Conservation (phyloP, 2,888 invertebrate species). For the Cataglyphis cursor region DNA sequence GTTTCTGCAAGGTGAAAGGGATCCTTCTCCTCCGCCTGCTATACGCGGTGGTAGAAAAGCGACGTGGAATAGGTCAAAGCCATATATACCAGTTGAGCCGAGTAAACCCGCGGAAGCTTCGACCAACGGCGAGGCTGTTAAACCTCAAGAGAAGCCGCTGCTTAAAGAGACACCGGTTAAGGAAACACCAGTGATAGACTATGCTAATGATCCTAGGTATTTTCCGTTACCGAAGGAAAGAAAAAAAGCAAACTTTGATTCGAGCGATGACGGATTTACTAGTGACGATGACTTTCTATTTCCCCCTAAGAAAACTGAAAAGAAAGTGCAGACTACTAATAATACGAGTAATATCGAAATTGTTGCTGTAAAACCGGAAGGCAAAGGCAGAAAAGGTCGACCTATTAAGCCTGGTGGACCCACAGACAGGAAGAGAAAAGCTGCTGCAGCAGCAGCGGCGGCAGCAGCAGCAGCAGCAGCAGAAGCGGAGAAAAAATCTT, state of each 20-base stretch:
- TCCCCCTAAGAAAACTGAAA: conserved; percentile 80
- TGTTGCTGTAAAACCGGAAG: conserved; percentile 73
- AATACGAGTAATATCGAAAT: conserved; percentile 51
- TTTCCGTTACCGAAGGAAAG: conserved; percentile 92
- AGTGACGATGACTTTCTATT: conserved; percentile 88
- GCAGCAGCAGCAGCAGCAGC: conserved; percentile 65
- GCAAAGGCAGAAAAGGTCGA: conserved; percentile 85
- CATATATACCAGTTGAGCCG: conserved; percentile 79
- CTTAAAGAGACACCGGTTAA: conserved; percentile 87
- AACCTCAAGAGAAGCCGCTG: conserved; percentile 71
- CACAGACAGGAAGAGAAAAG: conserved; percentile 85
- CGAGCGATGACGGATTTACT: conserved; percentile 90
- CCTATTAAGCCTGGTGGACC: conserved; percentile 87
- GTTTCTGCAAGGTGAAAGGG: conserved; percentile 94
- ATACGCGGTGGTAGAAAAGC: conserved; percentile 90
- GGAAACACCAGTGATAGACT: conserved; percentile 87
- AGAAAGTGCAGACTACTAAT: conserved; percentile 75
- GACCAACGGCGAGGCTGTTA: conserved; percentile 74
- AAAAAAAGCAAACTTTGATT: conserved; percentile 90
- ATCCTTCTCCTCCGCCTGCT: conserved; percentile 93
- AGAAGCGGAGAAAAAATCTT: conserved; percentile 82
- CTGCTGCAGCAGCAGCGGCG: conserved; percentile 84
- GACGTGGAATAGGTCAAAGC: conserved; percentile 89
- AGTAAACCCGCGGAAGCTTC: conserved; percentile 73
- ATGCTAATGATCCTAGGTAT: conserved; percentile 90